Evolutionary conservation across 2,113 vertebrate species (phyloP).

Genomic region (Gasterosteus nipponicus): DNA sequence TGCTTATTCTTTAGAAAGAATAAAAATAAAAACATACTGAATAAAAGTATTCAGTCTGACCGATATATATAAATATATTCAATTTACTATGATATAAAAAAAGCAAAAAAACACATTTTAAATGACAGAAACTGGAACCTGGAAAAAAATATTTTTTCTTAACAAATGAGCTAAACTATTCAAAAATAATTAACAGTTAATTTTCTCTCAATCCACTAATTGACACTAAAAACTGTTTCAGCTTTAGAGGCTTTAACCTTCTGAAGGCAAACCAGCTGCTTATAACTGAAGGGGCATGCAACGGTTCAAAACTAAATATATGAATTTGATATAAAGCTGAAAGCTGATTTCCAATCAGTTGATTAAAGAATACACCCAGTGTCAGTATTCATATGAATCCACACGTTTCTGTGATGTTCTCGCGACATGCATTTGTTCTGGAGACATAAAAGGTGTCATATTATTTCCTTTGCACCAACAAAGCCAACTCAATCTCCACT

Average conservation of each 20-base stretch:
- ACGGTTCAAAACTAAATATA: not conserved
- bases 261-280: not conserved
- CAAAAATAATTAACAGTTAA: not conserved
- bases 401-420: not conserved
- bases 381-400: not conserved
- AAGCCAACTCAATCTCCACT: slow-evolving; percentile 23
- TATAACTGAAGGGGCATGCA: not conserved
- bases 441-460: slow-evolving; percentile 1
- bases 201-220: not conserved
- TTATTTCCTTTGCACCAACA: slow-evolving; percentile 16
- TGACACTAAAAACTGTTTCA: not conserved
- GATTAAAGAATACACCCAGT: not conserved
- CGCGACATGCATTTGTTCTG: not conserved
- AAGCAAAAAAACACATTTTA: not conserved
- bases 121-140: not conserved
- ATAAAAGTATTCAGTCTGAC: not conserved
- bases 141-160: not conserved
- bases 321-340: not conserved
- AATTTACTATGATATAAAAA: not conserved
- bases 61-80: not conserved
- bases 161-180: not conserved
- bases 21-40: too few species aligned
- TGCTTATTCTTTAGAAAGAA: not conserved
- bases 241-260: not conserved
- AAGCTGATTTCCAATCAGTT: not conserved